Base-by-base conservation (phyloP, 2,888 invertebrate genomes). In the Brachylomia viminalis region DNA sequence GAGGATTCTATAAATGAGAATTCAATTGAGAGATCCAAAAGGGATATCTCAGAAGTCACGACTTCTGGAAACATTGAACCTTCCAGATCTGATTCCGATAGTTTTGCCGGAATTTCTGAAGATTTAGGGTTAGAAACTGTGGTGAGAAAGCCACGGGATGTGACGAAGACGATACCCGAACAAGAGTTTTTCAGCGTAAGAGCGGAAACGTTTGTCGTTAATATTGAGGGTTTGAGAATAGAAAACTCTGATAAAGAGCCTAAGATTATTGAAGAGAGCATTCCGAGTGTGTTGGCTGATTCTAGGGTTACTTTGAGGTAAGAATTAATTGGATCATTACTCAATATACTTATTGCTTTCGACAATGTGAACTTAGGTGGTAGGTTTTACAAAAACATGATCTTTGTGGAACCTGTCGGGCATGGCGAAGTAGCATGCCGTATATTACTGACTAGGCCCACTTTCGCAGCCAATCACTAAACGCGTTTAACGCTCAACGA, bases 231-330 rank as follows among this genome's bases (percentile, higher is more conserved):
- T 0, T 72, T 98, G 7, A 94, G 97, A 67, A 92, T 98, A 1
- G 98, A 98, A 79, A 94, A 92, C 27, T 95, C 97, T 0, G 94
- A 94, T n/a, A 97, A 97, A 79, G 97, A 97, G 7, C 97, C 97
- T 0, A 94, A 94, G 77, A 95, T 96, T 23, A 92, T 95, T 4
- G 97, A 96, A 11, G 92, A 94, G 30, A 98, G 98, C 0, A 95
- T 98, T 54, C 98, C 98, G 0, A 97, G 97, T 82, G 97, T 99
- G 33, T 91, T 98, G 77, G 97, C 97, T 27, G 97, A 97, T 69
- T 93, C 95, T 0, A 93, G 95, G 5, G 97, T 98, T 33, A 96
- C 96, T 20, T 91, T 99, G 61, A 91, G 96, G 96, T 95, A 69
- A 88, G 91, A 0, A 10, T 17, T 49, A 7, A 20, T 13, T 23